Percentiles rank a stretch among this genome's conserved stretches.
These are phyloP conservation scores for Acronicta alni DNA, from an alignment of 2,888 invertebrate genomes.

Conservation along the genomic window DNA sequence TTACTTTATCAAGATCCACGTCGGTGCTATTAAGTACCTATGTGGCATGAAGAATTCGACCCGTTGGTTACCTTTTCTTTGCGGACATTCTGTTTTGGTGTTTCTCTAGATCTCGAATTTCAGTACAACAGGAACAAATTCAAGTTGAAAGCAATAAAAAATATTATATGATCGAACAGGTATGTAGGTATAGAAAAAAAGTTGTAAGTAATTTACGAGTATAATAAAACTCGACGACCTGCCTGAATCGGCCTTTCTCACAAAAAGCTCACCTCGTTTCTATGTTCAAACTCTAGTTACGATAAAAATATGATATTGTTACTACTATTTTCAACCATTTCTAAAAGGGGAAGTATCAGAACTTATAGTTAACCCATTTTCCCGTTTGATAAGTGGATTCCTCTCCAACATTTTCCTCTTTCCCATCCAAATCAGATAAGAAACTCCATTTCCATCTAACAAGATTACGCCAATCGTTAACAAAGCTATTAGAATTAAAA, in stretches of 20 bases:
- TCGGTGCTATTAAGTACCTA: too few species aligned
- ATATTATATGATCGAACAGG: not conserved
- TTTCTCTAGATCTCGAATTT: not conserved
- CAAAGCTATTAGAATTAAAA: constrained; percentile 55
- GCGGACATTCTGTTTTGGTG: too few species aligned
- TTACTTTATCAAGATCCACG: too few species aligned
- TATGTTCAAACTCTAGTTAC: not conserved
- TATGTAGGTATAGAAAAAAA: not conserved
- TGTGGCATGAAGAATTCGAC: too few species aligned
- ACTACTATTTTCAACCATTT: not conserved
- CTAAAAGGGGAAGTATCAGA: constrained; percentile 32
- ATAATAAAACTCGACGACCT: not conserved
- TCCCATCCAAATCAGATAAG: constrained; percentile 44
- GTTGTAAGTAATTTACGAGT: not conserved
- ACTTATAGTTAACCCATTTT: constrained; percentile 32
- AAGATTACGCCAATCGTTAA: constrained; percentile 45
- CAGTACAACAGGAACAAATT: not conserved
- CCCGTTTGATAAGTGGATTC: constrained; percentile 36
- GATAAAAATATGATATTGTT: not conserved
- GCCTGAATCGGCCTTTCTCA: not conserved
- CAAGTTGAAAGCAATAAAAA: not conserved
- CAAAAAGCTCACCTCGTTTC: constrained; percentile 1
- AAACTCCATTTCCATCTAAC: constrained; percentile 40
- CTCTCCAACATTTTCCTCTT: constrained; percentile 21
- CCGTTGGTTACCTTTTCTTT: too few species aligned